phyloP scores from a whole-genome alignment of 2,797 vertebrate genomes.

The Sylvia borin region DNA sequence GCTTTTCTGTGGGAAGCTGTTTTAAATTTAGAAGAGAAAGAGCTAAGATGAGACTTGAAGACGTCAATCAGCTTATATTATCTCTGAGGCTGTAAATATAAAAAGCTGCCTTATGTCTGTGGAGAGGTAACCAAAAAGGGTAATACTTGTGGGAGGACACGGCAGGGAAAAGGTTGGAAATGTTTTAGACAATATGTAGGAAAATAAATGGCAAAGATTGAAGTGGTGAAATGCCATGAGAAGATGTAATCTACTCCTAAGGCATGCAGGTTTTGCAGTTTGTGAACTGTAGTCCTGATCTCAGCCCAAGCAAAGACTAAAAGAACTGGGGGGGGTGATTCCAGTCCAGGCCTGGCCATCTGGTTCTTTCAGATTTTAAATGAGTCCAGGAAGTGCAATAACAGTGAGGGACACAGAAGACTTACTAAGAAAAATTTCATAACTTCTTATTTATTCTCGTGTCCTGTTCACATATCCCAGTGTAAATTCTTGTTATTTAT shows the following conservation, averaged over 20 bases:
- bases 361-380: not conserved
- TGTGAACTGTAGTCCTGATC: not conserved
- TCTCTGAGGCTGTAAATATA: not conserved
- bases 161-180: not conserved
- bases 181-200: fast-evolving
- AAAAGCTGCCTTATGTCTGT: not conserved
- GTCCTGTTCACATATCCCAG: not conserved
- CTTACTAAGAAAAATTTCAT: not conserved
- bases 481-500: not conserved
- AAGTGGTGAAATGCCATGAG: not conserved
- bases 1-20: not conserved
- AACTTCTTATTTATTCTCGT: not conserved
- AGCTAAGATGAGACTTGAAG: not conserved
- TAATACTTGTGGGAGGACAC: not conserved
- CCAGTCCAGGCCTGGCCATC: too few relatives aligned
- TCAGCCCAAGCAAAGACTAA: not conserved
- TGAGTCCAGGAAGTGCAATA: not conserved
- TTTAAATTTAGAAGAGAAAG: not conserved
- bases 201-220: not conserved
- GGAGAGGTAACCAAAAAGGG: not conserved
- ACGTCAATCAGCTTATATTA: not conserved
- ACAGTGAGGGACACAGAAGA: not conserved
- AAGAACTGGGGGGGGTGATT: not conserved
- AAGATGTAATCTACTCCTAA: not conserved
- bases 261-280: not conserved